Conservation (phyloP, 2,888 invertebrate species). For the Eristalis intricaria region DNA sequence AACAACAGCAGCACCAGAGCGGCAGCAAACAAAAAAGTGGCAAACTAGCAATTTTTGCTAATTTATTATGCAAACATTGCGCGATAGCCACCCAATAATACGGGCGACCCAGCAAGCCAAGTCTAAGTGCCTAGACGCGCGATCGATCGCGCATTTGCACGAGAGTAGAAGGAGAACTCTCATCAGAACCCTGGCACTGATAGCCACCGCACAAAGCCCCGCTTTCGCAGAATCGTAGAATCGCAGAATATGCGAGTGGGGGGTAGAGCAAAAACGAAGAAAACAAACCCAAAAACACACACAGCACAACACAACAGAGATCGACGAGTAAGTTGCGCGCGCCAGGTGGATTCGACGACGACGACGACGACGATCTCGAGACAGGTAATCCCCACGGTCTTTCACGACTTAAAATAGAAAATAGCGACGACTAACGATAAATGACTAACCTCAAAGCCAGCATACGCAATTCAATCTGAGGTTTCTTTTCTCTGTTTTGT, state of each 20-base stretch:
- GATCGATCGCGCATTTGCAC: conserved; percentile 51
- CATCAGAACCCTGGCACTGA: neutral
- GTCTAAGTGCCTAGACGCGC: neutral
- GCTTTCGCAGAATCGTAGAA: conserved; percentile 27
- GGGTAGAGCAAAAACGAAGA: conserved; percentile 1
- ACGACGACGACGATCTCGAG: conserved; percentile 50
- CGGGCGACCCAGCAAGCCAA: neutral
- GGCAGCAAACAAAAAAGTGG: conserved; percentile 55
- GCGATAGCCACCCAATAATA: conserved; percentile 42
- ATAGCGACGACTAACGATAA: neutral
- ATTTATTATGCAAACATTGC: conserved; percentile 71
- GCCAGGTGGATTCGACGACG: conserved; percentile 56
- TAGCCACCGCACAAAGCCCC: conserved; percentile 38
- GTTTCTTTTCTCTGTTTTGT: conserved; percentile 9
- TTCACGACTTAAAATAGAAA: conserved; percentile 45
- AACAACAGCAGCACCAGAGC: conserved; percentile 14
- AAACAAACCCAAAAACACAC: conserved; percentile 8
- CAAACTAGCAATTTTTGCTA: conserved; percentile 65
- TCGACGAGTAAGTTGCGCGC: conserved; percentile 31
- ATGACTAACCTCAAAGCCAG: conserved; percentile 1
- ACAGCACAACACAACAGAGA: conserved; percentile 55
- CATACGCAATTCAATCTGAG: neutral
- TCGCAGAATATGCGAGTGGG: neutral
- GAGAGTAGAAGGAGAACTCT: neutral
- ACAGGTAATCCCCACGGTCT: conserved; percentile 57